A percentile compares a stretch with the other conserved stretches of the same genome.
phyloP scores from a whole-genome alignment of 2,888 invertebrate genomes.

The Thera obeliscata region DNA sequence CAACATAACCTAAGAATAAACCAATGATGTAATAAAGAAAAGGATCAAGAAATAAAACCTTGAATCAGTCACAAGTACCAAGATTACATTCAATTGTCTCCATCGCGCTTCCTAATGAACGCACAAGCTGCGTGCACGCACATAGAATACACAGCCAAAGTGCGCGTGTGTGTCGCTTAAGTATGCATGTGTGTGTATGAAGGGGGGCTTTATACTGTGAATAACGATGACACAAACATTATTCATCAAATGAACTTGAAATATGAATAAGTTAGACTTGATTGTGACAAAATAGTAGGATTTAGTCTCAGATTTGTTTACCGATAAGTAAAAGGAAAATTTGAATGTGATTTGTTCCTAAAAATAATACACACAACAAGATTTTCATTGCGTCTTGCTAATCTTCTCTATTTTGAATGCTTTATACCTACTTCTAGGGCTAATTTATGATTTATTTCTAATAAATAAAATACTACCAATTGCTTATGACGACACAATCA shows the following conservation, averaged over 20 bases:
- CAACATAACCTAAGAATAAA: slow-evolving; percentile 64
- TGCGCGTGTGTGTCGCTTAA: slow-evolving; percentile 7
- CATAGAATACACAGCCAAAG: slow-evolving; percentile 24
- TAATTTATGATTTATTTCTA: too few species aligned
- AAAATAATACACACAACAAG: too few species aligned
- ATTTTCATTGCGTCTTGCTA: too few species aligned
- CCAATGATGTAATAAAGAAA: slow-evolving; percentile 60
- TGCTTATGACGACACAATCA: not conserved
- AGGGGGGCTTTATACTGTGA: slow-evolving; percentile 40
- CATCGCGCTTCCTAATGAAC: slow-evolving; percentile 54
- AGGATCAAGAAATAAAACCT: slow-evolving; percentile 69
- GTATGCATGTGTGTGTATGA: slow-evolving; percentile 19
- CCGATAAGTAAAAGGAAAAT: too few species aligned
- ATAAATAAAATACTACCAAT: too few species aligned
- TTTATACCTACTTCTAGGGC: too few species aligned
- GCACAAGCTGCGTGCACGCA: slow-evolving; percentile 41
- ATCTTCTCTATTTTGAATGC: too few species aligned
- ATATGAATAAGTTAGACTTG: slow-evolving; percentile 44
- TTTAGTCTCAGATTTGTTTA: slow-evolving; percentile 27
- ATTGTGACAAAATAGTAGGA: slow-evolving; percentile 37
- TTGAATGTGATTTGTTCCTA: too few species aligned
- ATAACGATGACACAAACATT: slow-evolving; percentile 53
- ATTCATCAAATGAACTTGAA: slow-evolving; percentile 53
- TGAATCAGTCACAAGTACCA: slow-evolving; percentile 53
- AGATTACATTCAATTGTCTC: slow-evolving; percentile 56